Evolutionary conservation across 2,888 invertebrate genomes (phyloP).

Genomic region (Gonocerus acuteangulatus): DNA sequence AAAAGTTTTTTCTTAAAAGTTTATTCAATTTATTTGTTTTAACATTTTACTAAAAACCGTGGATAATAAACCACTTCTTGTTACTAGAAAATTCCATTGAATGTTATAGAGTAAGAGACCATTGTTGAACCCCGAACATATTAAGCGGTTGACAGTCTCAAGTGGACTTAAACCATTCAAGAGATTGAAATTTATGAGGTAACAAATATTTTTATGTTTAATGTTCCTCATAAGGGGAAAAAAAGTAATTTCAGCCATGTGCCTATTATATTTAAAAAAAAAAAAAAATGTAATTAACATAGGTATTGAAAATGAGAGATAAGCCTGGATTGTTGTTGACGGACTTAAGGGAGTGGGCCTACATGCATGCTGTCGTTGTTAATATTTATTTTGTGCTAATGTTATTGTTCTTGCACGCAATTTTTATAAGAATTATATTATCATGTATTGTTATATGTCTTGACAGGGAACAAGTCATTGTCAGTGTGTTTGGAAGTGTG

Average conservation of each 20-base stretch:
- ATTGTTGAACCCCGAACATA: constrained; percentile 1
- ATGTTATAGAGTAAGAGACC: constrained; percentile 4
- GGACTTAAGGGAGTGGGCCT: constrained; percentile 26
- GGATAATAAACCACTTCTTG: background rate
- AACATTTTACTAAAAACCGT: background rate
- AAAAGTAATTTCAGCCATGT: constrained; percentile 22
- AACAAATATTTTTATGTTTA: constrained; percentile 8
- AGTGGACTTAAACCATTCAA: background rate
- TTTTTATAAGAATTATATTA: constrained; percentile 27
- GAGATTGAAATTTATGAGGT: background rate
- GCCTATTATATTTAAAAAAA: constrained; percentile 8
- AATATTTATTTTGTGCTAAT: constrained; percentile 29
- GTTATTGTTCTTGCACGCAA: constrained; percentile 28
- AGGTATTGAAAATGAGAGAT: constrained; percentile 24
- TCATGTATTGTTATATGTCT: constrained; percentile 25
- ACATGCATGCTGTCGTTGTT: constrained; percentile 25
- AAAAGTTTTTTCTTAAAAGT: constrained; percentile 5
- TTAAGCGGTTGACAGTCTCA: background rate
- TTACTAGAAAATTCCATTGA: constrained; percentile 10
- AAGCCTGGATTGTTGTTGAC: constrained; percentile 26
- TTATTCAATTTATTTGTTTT: constrained; percentile 1
- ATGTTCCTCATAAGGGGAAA: constrained; percentile 7
- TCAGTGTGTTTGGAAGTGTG: constrained; percentile 26
- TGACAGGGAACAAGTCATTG: constrained; percentile 27
- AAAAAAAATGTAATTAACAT: constrained; percentile 18